Evolutionary conservation across 2,113 vertebrate genomes (phyloP), one percentile per base, ranked within the genome.

Genomic region (Nothocercus julius): DNA sequence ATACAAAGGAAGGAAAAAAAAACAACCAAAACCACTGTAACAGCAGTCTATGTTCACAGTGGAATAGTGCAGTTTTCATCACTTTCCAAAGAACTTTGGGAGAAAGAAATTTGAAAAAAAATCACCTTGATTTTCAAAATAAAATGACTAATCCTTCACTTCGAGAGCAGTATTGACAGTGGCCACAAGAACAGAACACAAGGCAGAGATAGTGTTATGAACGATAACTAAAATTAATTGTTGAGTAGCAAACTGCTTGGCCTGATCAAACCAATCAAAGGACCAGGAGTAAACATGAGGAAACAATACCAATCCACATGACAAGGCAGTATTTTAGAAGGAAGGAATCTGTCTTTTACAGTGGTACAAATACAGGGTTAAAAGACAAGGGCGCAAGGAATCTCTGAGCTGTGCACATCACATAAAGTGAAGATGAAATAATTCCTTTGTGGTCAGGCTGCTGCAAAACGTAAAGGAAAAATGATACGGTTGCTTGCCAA

Each of bases 381-480:
- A 84, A 45, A 58, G 77, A 49, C 36, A 58, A 62, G 53, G 67
- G 76, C 68, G 69, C 4, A 38, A 77, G 82, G 85, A 93, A 88
- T 40, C 63, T 88, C 42, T 56, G 45, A 14, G 67, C 90, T 53
- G 79, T 49, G 79, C 92, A 74, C 72, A 66, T 93, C 85, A 82
- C 81, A 32, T 28, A 42, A 63, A 13, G 69, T 49, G 54, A 74
- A 88, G 73, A 85, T 87, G 15, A 85, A 90, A 94, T 75, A 30
- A 77, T 70, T 84, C 82, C 80, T 88, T 70, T 94, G 85, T 70
- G 82, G n/a, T 45, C 20, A 21, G 44, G 58, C 87, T 80, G 63
- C 87, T 79, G 82, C 53, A 85, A 78, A 88, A 49, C 82, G 75
- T 83, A 58, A 80, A 96, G 89, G 74, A 68, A 67, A 82, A 90